Evolutionary conservation across 2,888 invertebrate species (phyloP).

Genomic region (Volucella inanis): DNA sequence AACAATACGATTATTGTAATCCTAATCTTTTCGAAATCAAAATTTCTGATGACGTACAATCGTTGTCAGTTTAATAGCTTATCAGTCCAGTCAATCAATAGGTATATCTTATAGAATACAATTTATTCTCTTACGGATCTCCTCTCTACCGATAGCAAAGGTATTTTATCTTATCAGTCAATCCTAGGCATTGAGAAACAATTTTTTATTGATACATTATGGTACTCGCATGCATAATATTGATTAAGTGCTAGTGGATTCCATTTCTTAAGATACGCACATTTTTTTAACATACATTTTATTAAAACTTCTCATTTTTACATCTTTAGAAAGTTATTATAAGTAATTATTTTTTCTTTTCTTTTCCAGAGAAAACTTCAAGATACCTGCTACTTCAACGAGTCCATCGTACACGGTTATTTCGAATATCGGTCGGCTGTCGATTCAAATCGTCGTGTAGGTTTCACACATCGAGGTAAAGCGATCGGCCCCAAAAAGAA

Average conservation of each 20-base stretch:
- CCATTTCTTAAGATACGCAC: conserved; percentile 10
- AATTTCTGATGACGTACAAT: not conserved
- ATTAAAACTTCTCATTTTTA: not conserved
- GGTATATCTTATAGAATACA: conserved; percentile 22
- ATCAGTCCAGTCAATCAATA: conserved; percentile 35
- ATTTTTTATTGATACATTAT: conserved; percentile 20
- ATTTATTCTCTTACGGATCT: conserved; percentile 19
- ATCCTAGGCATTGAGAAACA: conserved; percentile 21
- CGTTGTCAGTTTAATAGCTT: conserved; percentile 1
- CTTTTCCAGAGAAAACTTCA: conserved; percentile 81
- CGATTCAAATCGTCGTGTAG: conserved; percentile 82
- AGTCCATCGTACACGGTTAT: conserved; percentile 82
- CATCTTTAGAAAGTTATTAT: not conserved
- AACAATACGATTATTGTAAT: no score
- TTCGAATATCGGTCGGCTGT: conserved; percentile 82
- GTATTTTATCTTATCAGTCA: conserved; percentile 62
- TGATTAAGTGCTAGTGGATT: not conserved
- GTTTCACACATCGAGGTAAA: conserved; percentile 83
- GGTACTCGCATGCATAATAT: not conserved
- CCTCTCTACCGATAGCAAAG: conserved; percentile 16
- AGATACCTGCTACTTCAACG: conserved; percentile 83
- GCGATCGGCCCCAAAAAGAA: conserved; percentile 82
- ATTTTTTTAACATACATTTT: not conserved
- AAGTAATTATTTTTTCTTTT: conserved; percentile 5
- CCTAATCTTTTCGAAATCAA: no score